Percentiles rank a stretch among this genome's conserved stretches.
Evolutionary conservation across 64 coral and sea anemone genomes (phyloP).

Genomic region (Platygyra sinensis): DNA sequence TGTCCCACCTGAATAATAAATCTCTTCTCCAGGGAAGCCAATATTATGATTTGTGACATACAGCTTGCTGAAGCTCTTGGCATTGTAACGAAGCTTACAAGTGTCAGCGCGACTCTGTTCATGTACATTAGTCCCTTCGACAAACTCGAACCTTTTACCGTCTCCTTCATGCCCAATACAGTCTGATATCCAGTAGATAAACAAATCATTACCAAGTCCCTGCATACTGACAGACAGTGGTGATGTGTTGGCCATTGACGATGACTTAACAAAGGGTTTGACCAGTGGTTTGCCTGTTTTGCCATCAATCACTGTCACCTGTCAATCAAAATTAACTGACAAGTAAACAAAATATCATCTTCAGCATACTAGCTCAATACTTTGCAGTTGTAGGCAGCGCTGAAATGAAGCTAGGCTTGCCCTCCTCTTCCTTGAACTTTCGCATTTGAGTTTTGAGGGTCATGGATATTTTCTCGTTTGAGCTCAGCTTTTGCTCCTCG

Average conservation of each 20-base stretch:
- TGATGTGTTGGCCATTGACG: conserved; percentile 86
- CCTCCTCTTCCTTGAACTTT: too few relatives aligned
- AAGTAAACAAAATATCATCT: background rate
- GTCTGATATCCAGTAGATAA: conserved; percentile 94
- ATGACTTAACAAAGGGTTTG: conserved; percentile 69
- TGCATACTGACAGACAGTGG: conserved; percentile 91
- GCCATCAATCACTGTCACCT: conserved; percentile 94
- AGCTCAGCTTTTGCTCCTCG: too few relatives aligned
- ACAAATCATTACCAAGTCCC: conserved; percentile 88
- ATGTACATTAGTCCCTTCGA: conserved; percentile 98
- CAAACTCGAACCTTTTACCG: conserved; percentile 90
- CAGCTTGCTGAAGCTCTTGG: conserved; percentile 95
- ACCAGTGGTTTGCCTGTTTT: conserved; percentile 82
- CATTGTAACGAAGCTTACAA: conserved; percentile 86
- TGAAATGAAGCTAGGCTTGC: too few relatives aligned
- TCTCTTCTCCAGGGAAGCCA: conserved; percentile 88
- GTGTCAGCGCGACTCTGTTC: conserved; percentile 98
- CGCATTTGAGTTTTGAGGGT: too few relatives aligned
- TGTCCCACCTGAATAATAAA: conserved; percentile 92
- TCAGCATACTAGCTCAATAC: too few relatives aligned
- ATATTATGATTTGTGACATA: conserved; percentile 77
- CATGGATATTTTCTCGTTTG: too few relatives aligned
- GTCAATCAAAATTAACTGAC: background rate
- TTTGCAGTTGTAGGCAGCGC: too few relatives aligned
- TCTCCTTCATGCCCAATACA: conserved; percentile 92